Evolutionary conservation across 2,113 vertebrate genomes (phyloP).

Genomic region (Hylia prasina): DNA sequence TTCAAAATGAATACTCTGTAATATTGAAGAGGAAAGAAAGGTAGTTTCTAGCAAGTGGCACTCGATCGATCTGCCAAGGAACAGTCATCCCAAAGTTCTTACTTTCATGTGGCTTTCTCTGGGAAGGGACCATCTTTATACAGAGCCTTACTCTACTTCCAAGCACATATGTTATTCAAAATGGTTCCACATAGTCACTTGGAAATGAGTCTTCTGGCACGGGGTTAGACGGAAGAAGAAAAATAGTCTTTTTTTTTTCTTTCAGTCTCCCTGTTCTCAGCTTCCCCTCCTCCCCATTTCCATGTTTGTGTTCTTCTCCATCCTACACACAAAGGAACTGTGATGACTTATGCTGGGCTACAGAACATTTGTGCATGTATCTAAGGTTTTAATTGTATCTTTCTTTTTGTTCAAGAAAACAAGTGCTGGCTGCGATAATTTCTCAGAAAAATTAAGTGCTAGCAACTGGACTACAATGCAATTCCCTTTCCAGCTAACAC

Average conservation of each 20-base stretch:
- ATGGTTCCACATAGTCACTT: neutral
- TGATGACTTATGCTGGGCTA: neutral
- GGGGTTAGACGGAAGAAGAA: neutral
- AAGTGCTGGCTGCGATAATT: accelerated
- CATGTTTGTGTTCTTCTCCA: neutral
- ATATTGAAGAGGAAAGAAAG: neutral
- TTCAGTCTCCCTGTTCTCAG: neutral
- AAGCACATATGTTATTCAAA: neutral
- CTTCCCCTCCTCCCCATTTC: neutral
- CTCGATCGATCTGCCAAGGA: neutral
- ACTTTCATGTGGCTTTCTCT: neutral
- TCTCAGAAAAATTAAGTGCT: neutral
- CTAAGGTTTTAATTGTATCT: neutral
- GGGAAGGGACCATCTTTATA: neutral
- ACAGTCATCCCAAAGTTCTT: accelerated
- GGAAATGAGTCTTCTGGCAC: neutral
- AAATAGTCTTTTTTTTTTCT: neutral
- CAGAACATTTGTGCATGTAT: neutral
- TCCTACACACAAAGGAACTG: neutral
- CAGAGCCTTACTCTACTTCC: neutral
- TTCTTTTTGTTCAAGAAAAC: neutral
- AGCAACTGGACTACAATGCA: accelerated
- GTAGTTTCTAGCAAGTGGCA: neutral
- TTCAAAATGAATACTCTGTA: neutral
- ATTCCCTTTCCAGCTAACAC: neutral